phyloP scores from a whole-genome alignment of 2,797 vertebrate genomes.

The Naso thynnoides region DNA sequence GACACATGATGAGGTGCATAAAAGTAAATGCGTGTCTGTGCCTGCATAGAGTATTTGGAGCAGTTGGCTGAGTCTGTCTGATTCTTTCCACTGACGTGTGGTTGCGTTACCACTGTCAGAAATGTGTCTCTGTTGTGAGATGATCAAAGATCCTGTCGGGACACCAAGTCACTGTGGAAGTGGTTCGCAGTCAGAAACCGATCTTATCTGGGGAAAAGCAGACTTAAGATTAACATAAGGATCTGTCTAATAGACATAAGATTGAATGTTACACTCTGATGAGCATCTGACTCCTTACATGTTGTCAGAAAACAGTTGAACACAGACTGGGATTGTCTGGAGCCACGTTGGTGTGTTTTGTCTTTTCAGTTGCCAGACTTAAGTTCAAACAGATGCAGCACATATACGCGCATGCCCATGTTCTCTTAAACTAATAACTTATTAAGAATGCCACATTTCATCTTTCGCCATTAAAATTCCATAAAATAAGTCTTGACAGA shows the following conservation, averaged over 20 bases:
- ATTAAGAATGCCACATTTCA: conserved; percentile 31
- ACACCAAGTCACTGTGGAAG: conserved; percentile 60
- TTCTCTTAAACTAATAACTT: conserved; percentile 20
- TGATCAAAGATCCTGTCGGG: conserved; percentile 66
- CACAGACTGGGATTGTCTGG: conserved; percentile 51
- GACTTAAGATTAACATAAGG: conserved; percentile 54
- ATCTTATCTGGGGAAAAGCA: conserved; percentile 56
- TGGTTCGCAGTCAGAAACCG: conserved; percentile 47
- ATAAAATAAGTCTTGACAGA: conserved; percentile 22
- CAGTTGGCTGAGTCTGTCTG: conserved; percentile 56
- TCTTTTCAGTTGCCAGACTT: conserved; percentile 34
- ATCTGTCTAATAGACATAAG: conserved; percentile 54
- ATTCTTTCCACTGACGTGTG: conserved; percentile 42
- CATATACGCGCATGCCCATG: conserved; percentile 21
- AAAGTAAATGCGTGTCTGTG: conserved; percentile 69
- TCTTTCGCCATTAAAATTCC: conserved; percentile 39
- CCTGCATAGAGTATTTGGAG: conserved; percentile 67
- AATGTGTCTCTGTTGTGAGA: conserved; percentile 61
- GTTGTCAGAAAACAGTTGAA: conserved; percentile 43
- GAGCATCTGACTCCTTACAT: conserved; percentile 43
- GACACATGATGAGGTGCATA: conserved; percentile 47
- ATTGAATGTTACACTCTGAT: conserved; percentile 30
- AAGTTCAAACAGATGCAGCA: conserved; percentile 43
- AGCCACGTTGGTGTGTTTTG: conserved; percentile 34
- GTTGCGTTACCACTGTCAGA: conserved; percentile 64